phyloP scores from a whole-genome alignment of 2,113 vertebrate species.

The Limnothrissa miodon region DNA sequence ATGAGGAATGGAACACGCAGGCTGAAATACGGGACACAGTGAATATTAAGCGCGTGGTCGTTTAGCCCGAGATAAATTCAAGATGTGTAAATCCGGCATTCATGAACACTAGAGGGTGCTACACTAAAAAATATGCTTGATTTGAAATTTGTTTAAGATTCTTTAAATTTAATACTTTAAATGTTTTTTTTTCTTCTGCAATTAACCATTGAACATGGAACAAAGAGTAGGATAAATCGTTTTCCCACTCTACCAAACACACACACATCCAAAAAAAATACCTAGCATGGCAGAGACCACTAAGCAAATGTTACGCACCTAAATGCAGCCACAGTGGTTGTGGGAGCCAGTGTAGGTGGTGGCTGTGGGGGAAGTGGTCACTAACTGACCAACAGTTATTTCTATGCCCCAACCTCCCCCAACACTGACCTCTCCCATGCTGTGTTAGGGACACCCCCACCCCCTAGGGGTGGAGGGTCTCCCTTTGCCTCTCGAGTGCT shows the following conservation, averaged over 20 bases:
- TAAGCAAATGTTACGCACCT: background rate
- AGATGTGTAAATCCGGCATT: background rate
- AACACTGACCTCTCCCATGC: conserved; percentile 13
- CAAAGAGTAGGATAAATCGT: background rate
- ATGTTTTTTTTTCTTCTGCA: background rate
- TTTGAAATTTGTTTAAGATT: background rate
- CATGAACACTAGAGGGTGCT: background rate
- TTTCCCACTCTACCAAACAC: background rate
- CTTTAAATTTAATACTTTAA: no score
- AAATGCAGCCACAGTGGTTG: background rate
- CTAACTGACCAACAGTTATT: no score
- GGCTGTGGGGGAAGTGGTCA: background rate
- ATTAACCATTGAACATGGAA: background rate
- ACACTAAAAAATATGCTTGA: background rate
- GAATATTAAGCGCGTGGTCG: background rate
- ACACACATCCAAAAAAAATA: background rate
- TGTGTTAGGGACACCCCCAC: background rate
- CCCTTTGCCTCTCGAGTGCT: conserved; percentile 1
- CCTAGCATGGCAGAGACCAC: background rate
- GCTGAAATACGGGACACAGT: background rate
- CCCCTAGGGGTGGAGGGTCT: background rate
- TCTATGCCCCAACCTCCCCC: background rate
- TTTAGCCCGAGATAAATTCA: background rate
- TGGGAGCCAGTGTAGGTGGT: background rate
- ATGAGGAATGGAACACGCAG: background rate